Base-by-base conservation (phyloP, 2,888 invertebrate genomes). In the Eremobia ochroleuca region DNA sequence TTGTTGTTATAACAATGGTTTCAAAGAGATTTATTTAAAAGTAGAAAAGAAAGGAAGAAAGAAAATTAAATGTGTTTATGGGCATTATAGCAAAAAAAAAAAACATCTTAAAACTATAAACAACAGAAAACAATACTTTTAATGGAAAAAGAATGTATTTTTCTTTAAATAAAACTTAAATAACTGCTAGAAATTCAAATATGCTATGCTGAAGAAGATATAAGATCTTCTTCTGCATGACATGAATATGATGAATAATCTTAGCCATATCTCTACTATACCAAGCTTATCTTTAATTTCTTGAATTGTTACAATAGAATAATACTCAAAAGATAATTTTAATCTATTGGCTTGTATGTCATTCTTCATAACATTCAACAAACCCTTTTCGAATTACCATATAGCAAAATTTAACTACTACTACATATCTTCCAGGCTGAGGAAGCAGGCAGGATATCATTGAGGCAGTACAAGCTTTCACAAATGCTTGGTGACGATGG, bases 371-470 rank as follows among this genome's bases (percentile, higher is more conserved):
- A 46, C 28, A 37, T 9, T 37, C 11, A 18, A 25, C 43, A 70
- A 11, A 11, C 6, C n/a, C 34, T 66, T 65, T 72, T 67, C n/a
- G 5, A 46, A 25, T 55, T 18, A 8, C 31, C n/a, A 34, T n/a
- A n/a, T n/a, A n/a, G n/a, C n/a, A n/a, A n/a, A 62, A 49, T 73
- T 13, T 46, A 37, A 55, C 25, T 8, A 9, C 1, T 46, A 25
- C 2, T 37, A 28, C 49, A 28, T 4, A 46, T 49, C 34, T 74
- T 94, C 93, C 93, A 98, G 98, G 99, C 99, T 25, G 97, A 98
- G 90, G 98, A 98, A 90, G 99, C 99, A 49, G 99, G 99, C 0
- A 97, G 98, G 92, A 99, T 99, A 93, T 99, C 99, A 21, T 72
- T 98, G 31, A 97, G 98, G 82, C 99, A 99, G 93, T 97, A 99